Evolutionary conservation across 1,140 invertebrate genomes (phyloP).

Genomic region (Hetaerina americana): DNA sequence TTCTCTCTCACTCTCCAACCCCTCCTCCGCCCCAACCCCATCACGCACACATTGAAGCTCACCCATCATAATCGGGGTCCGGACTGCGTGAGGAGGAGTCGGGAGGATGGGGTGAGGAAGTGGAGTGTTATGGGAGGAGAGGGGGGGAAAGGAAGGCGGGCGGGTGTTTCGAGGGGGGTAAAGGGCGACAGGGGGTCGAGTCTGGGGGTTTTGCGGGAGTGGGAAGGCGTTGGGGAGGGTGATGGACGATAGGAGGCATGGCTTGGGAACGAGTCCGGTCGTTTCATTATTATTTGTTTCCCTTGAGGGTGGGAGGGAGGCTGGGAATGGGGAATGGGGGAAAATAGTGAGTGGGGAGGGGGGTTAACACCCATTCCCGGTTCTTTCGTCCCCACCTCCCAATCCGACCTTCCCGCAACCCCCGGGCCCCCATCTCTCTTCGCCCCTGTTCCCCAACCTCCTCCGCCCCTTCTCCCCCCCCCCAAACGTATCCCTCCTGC

Average conservation of each 20-base stretch:
- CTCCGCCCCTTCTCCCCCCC: background rate
- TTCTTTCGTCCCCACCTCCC: background rate
- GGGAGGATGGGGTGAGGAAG: too few relatives aligned
- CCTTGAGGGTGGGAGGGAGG: background rate
- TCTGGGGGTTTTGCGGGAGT: background rate
- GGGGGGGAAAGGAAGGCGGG: too few relatives aligned
- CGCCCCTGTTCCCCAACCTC: background rate
- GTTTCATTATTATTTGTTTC: conserved; percentile 1
- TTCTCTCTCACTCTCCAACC: too few relatives aligned
- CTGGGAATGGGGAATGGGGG: background rate
- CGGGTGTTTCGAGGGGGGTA: too few relatives aligned
- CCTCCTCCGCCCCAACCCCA: too few relatives aligned
- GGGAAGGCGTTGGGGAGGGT: background rate
- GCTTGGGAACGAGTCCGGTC: background rate
- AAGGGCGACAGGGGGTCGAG: too few relatives aligned
- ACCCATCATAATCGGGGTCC: background rate
- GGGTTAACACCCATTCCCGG: background rate
- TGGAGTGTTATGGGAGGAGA: too few relatives aligned
- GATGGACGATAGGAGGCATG: background rate
- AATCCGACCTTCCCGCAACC: too few relatives aligned
- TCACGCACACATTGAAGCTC: too few relatives aligned
- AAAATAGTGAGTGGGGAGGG: too few relatives aligned
- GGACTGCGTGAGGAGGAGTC: too few relatives aligned
- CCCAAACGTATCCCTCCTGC: background rate
- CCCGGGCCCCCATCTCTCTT: too few relatives aligned